Conservation (phyloP, 2,888 invertebrate genomes). For the Acronicta psi region DNA sequence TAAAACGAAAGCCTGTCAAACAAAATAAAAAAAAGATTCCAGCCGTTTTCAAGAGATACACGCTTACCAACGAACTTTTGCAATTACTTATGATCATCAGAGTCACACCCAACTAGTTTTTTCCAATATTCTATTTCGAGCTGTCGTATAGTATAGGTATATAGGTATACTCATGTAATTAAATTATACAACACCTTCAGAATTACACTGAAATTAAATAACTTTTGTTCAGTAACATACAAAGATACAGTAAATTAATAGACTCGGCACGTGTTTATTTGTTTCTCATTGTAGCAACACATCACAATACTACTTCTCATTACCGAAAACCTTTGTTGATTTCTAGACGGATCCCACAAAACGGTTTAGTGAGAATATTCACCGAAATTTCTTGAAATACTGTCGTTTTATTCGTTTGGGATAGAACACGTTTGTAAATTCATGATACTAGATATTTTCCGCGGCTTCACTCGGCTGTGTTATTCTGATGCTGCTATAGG, state of each 20-base stretch:
- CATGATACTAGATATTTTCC: too few species aligned
- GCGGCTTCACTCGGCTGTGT: too few species aligned
- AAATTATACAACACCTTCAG: not conserved
- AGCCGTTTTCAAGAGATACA: too few species aligned
- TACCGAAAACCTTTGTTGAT: constrained; percentile 6
- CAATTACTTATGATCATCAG: too few species aligned
- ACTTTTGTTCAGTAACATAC: constrained; percentile 3
- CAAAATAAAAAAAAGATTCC: too few species aligned
- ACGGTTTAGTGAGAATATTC: constrained; percentile 1
- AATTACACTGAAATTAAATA: constrained; percentile 14
- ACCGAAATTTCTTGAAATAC: constrained; percentile 13
- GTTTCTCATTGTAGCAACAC: constrained; percentile 1
- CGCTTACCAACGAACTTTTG: too few species aligned
- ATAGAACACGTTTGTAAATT: constrained; percentile 40
- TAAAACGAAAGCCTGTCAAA: too few species aligned
- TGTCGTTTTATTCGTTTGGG: constrained; percentile 27
- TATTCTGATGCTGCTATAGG: too few species aligned
- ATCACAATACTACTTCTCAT: not conserved
- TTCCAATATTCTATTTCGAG: too few species aligned
- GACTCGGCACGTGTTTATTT: constrained; percentile 5
- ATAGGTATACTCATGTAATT: not conserved
- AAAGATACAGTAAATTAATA: constrained; percentile 5
- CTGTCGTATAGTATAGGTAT: not conserved
- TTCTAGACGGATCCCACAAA: not conserved
- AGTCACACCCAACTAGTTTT: too few species aligned